phyloP scores from a whole-genome alignment of 2,113 vertebrate species.

The Ochotona curzoniae region DNA sequence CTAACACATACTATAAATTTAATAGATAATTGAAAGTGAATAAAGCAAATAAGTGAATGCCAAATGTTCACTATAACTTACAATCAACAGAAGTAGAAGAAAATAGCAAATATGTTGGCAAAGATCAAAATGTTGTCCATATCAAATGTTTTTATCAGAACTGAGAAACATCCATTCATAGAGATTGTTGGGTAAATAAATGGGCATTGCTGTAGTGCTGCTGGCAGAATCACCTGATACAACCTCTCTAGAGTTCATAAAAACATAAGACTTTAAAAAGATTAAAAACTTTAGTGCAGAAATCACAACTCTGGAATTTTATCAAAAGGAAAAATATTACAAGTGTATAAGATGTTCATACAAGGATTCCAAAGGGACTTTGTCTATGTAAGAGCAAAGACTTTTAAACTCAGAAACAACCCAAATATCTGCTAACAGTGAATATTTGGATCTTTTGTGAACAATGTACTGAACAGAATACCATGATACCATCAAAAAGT shows the following conservation, averaged over 20 bases:
- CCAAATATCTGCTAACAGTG: background rate
- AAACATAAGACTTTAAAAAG: background rate
- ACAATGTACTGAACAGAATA: background rate
- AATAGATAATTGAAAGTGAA: background rate
- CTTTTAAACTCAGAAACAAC: constrained; percentile 9
- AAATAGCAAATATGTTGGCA: constrained; percentile 14
- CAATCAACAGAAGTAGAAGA: constrained; percentile 12
- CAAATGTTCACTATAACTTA: background rate
- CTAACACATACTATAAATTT: background rate
- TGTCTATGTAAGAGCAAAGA: background rate
- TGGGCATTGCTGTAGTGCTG: background rate
- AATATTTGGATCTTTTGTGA: background rate
- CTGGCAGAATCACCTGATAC: background rate
- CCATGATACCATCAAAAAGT: background rate
- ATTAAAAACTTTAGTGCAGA: background rate
- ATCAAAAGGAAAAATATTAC: background rate
- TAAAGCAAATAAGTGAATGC: background rate
- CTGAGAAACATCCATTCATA: background rate
- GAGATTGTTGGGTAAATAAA: background rate
- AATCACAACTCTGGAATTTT: background rate
- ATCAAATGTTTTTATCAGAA: background rate
- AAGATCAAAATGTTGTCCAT: background rate
- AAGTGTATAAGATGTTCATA: rapidly evolving
- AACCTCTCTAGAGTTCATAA: background rate
- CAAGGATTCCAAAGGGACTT: background rate